phyloP scores from a whole-genome alignment of 2,888 invertebrate species.

The Sphinx pinastri region DNA sequence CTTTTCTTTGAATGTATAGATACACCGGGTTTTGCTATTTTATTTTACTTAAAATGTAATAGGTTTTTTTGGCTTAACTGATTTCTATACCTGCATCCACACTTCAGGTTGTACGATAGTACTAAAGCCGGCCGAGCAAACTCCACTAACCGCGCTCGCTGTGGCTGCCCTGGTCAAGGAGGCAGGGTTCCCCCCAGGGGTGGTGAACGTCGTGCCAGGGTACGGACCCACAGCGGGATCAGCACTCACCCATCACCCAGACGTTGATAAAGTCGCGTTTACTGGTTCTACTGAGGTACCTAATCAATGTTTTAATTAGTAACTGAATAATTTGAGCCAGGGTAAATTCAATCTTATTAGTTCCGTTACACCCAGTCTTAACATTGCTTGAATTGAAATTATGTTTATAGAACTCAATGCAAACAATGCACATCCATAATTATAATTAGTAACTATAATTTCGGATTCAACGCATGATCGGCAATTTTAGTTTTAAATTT shows the following conservation, averaged over 20 bases:
- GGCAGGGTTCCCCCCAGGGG: slow-evolving; percentile 96
- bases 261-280: slow-evolving; percentile 95
- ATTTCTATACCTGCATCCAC: not conserved
- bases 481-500: too few species aligned
- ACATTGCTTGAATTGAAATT: too few species aligned
- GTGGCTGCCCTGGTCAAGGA: slow-evolving; percentile 93
- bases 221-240: slow-evolving; percentile 92
- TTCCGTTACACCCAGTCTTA: too few species aligned
- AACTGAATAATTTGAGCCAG: not conserved
- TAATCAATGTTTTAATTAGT: not conserved
- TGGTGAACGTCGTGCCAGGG: slow-evolving; percentile 95
- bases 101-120: slow-evolving; percentile 89
- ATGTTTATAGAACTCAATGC: too few species aligned
- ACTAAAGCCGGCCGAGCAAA: slow-evolving; percentile 97
- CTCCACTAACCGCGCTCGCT: slow-evolving; percentile 95
- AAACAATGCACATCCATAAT: too few species aligned
- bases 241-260: slow-evolving; percentile 88
- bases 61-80: not conserved
- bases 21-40: too few species aligned
- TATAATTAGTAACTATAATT: too few species aligned
- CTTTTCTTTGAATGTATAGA: too few species aligned
- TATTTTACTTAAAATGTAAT: too few species aligned
- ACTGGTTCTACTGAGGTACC: slow-evolving; percentile 76
- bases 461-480: too few species aligned
- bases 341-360: not conserved